phyloP scores from a whole-genome alignment of 1,140 invertebrate species.

The Drosophila mojavensis region DNA sequence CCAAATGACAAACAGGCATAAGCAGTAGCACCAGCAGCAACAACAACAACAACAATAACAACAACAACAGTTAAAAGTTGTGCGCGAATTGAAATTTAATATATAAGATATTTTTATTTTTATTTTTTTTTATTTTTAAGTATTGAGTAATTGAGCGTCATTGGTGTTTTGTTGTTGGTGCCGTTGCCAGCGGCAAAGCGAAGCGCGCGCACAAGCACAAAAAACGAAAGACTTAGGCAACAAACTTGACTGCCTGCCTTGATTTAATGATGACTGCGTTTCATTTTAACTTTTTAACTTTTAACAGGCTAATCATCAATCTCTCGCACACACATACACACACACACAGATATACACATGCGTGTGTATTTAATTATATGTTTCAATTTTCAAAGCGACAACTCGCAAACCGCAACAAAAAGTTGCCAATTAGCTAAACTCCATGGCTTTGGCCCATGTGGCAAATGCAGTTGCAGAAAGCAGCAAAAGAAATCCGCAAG shows the following conservation, averaged over 20 bases:
- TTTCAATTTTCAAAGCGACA: constrained; percentile 32
- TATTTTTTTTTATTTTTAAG: constrained; percentile 44
- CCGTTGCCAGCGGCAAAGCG: constrained; percentile 44
- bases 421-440: constrained; percentile 58
- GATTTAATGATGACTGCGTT: constrained; percentile 74
- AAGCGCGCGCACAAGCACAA: constrained; percentile 10
- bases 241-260: constrained; percentile 56
- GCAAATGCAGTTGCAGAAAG: constrained; percentile 62
- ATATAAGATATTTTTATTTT: constrained; percentile 19
- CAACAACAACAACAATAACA: constrained; percentile 6
- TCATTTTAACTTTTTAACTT: constrained; percentile 43
- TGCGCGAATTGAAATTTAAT: constrained; percentile 41
- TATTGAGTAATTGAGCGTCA: constrained; percentile 71
- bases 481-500: constrained; percentile 55
- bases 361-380: constrained; percentile 33
- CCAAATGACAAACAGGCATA: constrained; percentile 55
- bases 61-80: not conserved
- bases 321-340: constrained; percentile 39
- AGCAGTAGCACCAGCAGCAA: constrained; percentile 1
- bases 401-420: constrained; percentile 28
- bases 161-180: constrained; percentile 26
- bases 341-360: constrained; percentile 1
- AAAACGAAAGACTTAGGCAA: constrained; percentile 78
- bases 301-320: constrained; percentile 69
- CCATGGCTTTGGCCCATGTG: constrained; percentile 52